Evolutionary conservation across 2,797 vertebrate genomes (phyloP).

Genomic region (Vipera latastei): DNA sequence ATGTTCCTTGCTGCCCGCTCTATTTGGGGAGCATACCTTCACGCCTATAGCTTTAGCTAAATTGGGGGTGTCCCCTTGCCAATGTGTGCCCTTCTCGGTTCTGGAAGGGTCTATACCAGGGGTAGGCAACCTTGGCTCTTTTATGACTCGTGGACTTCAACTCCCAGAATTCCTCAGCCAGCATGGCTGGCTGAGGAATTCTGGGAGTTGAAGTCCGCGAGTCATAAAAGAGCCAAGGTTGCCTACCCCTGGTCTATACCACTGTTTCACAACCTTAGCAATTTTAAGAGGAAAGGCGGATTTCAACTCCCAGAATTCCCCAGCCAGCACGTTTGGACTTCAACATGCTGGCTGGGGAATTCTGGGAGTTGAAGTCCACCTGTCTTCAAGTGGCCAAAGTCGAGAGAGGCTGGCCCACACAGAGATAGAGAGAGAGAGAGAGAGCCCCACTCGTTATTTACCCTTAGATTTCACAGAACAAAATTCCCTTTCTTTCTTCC

Average conservation of each 20-base stretch:
- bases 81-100: background rate
- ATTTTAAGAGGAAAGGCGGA: background rate
- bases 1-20: background rate
- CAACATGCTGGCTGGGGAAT: background rate
- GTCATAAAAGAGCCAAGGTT: too few relatives aligned
- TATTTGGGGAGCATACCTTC: background rate
- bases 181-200: too few relatives aligned
- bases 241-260: too few relatives aligned
- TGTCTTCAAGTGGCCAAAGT: background rate
- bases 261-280: background rate
- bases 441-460: background rate
- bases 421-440: background rate
- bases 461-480: slow-evolving; percentile 18
- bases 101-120: background rate
- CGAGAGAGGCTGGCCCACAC: background rate
- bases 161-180: too few relatives aligned
- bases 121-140: too few relatives aligned
- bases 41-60: background rate
- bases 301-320: background rate
- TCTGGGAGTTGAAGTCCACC: background rate
- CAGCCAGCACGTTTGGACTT: background rate
- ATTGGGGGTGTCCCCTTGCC: background rate
- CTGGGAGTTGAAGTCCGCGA: too few relatives aligned
- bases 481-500: background rate
- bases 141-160: too few relatives aligned